These are phyloP conservation scores for Xanthorhoe spadicearia DNA, from an alignment of 2,888 invertebrate genomes.

Conservation along the genomic window DNA sequence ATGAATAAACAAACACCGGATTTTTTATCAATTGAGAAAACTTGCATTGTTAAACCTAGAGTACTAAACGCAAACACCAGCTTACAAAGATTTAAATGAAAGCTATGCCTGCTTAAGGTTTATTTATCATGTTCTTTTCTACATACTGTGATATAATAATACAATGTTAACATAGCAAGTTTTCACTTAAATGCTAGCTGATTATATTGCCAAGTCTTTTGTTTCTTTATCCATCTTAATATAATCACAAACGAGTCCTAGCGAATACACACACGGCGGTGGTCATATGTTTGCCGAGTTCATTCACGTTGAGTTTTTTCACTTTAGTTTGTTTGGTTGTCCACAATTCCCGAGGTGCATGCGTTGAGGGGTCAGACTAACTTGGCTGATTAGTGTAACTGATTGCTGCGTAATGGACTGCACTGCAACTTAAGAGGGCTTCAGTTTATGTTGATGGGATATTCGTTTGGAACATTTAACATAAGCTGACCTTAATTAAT, in stretches of 20 bases:
- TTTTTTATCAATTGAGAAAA: neutral
- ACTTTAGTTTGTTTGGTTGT: constrained; percentile 76
- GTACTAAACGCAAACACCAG: no score
- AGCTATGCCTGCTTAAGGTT: no score
- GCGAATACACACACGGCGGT: constrained; percentile 85
- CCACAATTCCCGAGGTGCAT: constrained; percentile 39
- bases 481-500: no score
- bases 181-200: constrained; percentile 1
- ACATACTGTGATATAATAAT: neutral
- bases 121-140: neutral
- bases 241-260: constrained; percentile 73
- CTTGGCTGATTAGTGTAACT: constrained; percentile 9
- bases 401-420: constrained; percentile 17
- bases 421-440: neutral
- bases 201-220: constrained; percentile 47
- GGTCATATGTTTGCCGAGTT: constrained; percentile 83
- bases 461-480: no score
- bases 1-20: neutral
- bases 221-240: constrained; percentile 55
- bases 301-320: constrained; percentile 78
- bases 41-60: constrained; percentile 2
- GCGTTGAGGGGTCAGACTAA: constrained; percentile 30
- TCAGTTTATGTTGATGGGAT: no score
- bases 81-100: no score
- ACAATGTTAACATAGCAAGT: constrained; percentile 1